Percentiles rank a stretch among this genome's conserved stretches.
phyloP scores from a whole-genome alignment of 2,113 vertebrate species.

The Indicator maculatus region DNA sequence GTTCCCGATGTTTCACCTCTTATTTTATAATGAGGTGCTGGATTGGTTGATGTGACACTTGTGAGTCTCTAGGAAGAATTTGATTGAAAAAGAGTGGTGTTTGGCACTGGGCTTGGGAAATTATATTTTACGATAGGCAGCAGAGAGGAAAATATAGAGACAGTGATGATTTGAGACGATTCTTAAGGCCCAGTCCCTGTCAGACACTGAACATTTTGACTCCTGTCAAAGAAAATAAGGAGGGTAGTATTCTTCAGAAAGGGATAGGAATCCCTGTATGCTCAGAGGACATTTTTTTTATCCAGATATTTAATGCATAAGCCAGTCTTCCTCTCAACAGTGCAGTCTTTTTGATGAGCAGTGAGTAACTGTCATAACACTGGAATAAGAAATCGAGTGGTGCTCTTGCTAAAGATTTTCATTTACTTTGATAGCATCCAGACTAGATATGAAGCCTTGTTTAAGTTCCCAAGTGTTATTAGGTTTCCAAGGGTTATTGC shows the following conservation, averaged over 20 bases:
- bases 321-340: background rate
- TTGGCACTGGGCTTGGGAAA: constrained; percentile 44
- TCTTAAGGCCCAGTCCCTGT: constrained; percentile 13
- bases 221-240: constrained; percentile 42
- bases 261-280: background rate
- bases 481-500: constrained; percentile 43
- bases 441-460: constrained; percentile 36
- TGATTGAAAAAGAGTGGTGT: constrained; percentile 35
- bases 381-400: constrained; percentile 14
- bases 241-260: background rate
- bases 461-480: constrained; percentile 58
- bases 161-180: background rate
- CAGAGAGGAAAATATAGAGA: constrained; percentile 22
- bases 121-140: background rate
- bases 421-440: constrained; percentile 52
- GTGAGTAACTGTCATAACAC: constrained; percentile 1
- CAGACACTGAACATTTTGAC: constrained; percentile 11
- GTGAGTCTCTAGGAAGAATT: background rate
- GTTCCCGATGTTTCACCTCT: constrained; percentile 18
- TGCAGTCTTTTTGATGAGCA: constrained; percentile 40
- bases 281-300: background rate
- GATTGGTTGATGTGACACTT: constrained; percentile 51
- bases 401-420: constrained; percentile 47
- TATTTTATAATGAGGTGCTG: constrained; percentile 63
- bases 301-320: constrained; percentile 51